Base-by-base conservation (phyloP, 64 coral and sea anemone genomes). In the Acropora yongei region DNA sequence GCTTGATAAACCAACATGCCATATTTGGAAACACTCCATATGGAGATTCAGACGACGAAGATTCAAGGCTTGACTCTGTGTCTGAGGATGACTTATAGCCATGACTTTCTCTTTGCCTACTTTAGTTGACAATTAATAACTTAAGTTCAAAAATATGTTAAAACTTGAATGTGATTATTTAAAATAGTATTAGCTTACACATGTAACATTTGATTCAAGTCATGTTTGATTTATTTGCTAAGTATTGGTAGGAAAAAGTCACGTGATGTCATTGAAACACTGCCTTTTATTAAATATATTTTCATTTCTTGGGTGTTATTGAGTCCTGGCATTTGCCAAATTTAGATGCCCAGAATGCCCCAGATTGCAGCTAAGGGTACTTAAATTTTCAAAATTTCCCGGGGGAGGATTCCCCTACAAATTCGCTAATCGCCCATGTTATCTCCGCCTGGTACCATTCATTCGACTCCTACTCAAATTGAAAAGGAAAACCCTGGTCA, bases 131-230 rank as follows among this genome's bases (percentile, higher is more conserved):
- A 30, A 30, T 73, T 73, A 73, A 73, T 73, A 73, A 73, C 69
- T 73, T 73, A 8, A 55, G 58, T 16, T 73, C 18, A 73, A 73
- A 73, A 73, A 73, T 71, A 73, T 73, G 69, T 73, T 30, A 73
- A 73, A 73, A 73, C 69, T 73, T 73, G 18, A 73, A 30, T 73
- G 69, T 71, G 67, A 71, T 71, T 71, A 73, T 73, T 73, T 73
- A 30, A 73, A 73, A 73, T 0, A 73, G 69, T 30, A 73, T 73
- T 73, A 73, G 69, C 40, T 73, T 73, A 73, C 69, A 73, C 16
- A 73, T 73, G 69, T 0, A 71, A 71, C 67, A 71, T 16, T 71
- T 71, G 67, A 71, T 71, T 71, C 67, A 71, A 71, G 67, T 71
- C 67, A 71, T 71, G 0, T 71, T 71, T 71, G 67, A 71, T 71